phyloP scores from a whole-genome alignment of 2,113 vertebrate genomes.

The Xiphophorus maculatus region DNA sequence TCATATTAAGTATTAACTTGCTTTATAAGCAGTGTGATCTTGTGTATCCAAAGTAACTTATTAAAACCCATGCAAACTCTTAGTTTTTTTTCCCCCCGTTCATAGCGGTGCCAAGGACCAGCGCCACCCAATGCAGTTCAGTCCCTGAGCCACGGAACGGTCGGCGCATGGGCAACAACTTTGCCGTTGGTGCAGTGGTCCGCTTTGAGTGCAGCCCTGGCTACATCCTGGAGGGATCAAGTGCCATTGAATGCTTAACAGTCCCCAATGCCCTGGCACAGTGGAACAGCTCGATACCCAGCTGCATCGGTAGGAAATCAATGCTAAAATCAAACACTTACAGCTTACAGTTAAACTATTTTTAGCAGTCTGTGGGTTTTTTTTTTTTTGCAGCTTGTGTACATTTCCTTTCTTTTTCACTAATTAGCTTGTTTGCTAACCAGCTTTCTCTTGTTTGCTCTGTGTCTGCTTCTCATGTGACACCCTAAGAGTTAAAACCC shows the following conservation, averaged over 20 bases:
- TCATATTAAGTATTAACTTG: not conserved
- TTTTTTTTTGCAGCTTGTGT: not conserved
- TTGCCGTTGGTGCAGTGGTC: conserved; percentile 89
- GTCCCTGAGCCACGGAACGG: conserved; percentile 95
- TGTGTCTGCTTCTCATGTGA: conserved; percentile 6
- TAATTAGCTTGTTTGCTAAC: not conserved
- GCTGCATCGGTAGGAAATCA: conserved; percentile 85
- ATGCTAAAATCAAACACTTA: not conserved
- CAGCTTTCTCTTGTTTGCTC: not conserved
- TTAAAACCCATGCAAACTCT: not conserved
- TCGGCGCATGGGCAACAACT: conserved; percentile 90
- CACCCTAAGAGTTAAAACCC: conserved; percentile 31
- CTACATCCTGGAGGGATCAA: conserved; percentile 87
- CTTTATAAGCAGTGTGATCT: not conserved
- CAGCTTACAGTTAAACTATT: not conserved
- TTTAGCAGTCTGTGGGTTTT: not conserved
- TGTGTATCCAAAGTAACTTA: not conserved
- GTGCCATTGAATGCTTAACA: conserved; percentile 90
- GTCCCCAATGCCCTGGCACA: conserved; percentile 93
- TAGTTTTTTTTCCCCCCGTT: not conserved
- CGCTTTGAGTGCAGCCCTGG: conserved; percentile 94
- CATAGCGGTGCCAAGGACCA: conserved; percentile 93
- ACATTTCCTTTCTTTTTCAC: not conserved
- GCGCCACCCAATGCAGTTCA: conserved; percentile 95
- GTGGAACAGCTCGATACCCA: conserved; percentile 94